Percentiles rank a stretch among this genome's conserved stretches.
Evolutionary conservation across 1,140 invertebrate species (phyloP).

Genomic region (Trachymyrmex septentrionalis): DNA sequence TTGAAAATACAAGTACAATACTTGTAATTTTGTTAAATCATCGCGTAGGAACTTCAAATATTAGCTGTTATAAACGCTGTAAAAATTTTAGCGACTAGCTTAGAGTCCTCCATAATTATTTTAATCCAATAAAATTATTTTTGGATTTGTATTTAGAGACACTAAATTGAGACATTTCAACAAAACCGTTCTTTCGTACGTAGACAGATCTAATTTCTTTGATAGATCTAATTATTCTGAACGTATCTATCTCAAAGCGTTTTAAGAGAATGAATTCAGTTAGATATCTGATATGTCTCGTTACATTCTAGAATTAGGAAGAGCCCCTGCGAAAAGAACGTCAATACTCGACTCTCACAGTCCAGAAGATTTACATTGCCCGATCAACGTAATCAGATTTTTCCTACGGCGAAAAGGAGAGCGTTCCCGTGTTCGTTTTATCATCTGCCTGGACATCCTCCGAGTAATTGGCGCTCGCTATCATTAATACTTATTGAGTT

Average conservation of each 20-base stretch:
- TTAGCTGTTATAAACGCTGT: too few relatives aligned
- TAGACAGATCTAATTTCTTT: too few relatives aligned
- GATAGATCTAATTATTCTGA: not conserved
- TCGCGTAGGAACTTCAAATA: too few relatives aligned
- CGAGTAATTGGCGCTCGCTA: slow-evolving; percentile 44
- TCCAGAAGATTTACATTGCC: not conserved
- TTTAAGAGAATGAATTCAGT: not conserved
- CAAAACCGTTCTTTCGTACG: too few relatives aligned
- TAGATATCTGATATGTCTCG: not conserved
- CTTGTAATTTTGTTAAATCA: too few relatives aligned
- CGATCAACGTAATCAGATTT: slow-evolving; percentile 14
- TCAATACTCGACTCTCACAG: not conserved
- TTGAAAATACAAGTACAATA: too few relatives aligned
- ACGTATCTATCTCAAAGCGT: not conserved
- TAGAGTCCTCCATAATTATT: too few relatives aligned
- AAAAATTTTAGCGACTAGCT: too few relatives aligned
- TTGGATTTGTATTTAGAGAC: too few relatives aligned
- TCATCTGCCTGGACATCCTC: slow-evolving; percentile 16
- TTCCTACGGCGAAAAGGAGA: slow-evolving; percentile 23
- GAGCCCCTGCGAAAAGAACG: not conserved
- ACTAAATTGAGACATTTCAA: too few relatives aligned
- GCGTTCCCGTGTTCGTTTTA: slow-evolving; percentile 50
- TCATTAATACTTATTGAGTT: slow-evolving; percentile 65
- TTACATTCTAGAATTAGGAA: not conserved
- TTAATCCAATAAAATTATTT: too few relatives aligned